Conservation (phyloP, 2,113 vertebrate genomes). For the Gyps fulvus region DNA sequence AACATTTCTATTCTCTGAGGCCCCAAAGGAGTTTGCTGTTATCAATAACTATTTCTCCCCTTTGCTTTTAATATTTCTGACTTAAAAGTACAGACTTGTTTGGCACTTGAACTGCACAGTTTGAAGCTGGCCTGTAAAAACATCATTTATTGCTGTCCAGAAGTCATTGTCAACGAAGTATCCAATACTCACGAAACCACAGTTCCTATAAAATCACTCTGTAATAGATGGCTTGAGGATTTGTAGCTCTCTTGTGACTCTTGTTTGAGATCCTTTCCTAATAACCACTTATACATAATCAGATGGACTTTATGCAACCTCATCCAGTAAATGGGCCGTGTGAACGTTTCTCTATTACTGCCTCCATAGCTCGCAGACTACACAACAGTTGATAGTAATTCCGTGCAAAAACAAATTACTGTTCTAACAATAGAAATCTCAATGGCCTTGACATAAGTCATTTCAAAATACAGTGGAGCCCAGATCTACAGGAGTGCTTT, state of each 20-base stretch:
- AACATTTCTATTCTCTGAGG: conserved; percentile 22
- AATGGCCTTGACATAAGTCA: conserved; percentile 35
- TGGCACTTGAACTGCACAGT: conserved; percentile 10
- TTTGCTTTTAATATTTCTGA: conserved; percentile 46
- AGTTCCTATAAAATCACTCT: conserved; percentile 41
- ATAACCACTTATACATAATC: conserved; percentile 68
- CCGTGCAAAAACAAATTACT: conserved; percentile 48
- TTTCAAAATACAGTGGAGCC: conserved; percentile 25
- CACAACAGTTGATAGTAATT: conserved; percentile 47
- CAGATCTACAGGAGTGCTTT: conserved; percentile 12
- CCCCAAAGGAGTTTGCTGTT: conserved; percentile 12
- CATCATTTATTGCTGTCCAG: conserved; percentile 17
- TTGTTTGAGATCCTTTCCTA: conserved; percentile 55
- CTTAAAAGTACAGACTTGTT: not conserved
- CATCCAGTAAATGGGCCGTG: conserved; percentile 64
- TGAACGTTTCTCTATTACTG: conserved; percentile 59
- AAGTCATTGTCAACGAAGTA: conserved; percentile 46
- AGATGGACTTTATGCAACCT: conserved; percentile 68
- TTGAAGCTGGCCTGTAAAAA: conserved; percentile 19
- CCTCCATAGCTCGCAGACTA: conserved; percentile 33
- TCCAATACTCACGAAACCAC: conserved; percentile 30
- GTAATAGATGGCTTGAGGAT: conserved; percentile 45
- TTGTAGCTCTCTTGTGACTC: conserved; percentile 24
- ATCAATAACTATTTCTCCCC: conserved; percentile 17
- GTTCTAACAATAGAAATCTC: conserved; percentile 58